These are phyloP conservation scores for Argentina silus DNA, from an alignment of 2,797 vertebrate species.

Conservation along the genomic window DNA sequence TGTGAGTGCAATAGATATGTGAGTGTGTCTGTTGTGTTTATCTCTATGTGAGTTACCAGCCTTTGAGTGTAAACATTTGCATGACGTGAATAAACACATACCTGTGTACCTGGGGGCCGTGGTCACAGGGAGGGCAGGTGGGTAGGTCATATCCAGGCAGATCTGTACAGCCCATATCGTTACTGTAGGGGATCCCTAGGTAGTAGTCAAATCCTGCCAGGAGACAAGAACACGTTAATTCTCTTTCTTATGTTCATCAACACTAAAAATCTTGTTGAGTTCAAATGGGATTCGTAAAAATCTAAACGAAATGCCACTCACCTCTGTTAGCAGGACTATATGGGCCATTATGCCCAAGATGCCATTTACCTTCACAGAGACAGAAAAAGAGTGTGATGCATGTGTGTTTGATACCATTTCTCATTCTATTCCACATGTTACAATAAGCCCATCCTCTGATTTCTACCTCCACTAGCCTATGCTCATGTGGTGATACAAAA, in stretches of 20 bases:
- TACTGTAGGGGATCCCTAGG: conserved; percentile 94
- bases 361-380: conserved; percentile 88
- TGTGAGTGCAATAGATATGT: background rate
- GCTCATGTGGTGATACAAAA: background rate
- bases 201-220: conserved; percentile 91
- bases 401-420: too few species aligned
- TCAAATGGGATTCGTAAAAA: background rate
- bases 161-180: conserved; percentile 97
- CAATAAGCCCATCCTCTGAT: too few species aligned
- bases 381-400: background rate
- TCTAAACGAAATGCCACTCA: conserved; percentile 59
- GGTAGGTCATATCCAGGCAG: conserved; percentile 86
- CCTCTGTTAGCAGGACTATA: conserved; percentile 88
- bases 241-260: background rate
- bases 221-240: conserved; percentile 18
- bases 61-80: background rate
- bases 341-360: conserved; percentile 88
- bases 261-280: background rate
- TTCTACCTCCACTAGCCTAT: too few species aligned
- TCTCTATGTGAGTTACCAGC: background rate
- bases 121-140: conserved; percentile 79
- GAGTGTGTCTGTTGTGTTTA: background rate
- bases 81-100: conserved; percentile 48
- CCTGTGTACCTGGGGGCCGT: conserved; percentile 55
- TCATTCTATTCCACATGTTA: too few species aligned